These are phyloP conservation scores for Dromius quadrimaculatus DNA, from an alignment of 2,888 invertebrate species.

Conservation along the genomic window DNA sequence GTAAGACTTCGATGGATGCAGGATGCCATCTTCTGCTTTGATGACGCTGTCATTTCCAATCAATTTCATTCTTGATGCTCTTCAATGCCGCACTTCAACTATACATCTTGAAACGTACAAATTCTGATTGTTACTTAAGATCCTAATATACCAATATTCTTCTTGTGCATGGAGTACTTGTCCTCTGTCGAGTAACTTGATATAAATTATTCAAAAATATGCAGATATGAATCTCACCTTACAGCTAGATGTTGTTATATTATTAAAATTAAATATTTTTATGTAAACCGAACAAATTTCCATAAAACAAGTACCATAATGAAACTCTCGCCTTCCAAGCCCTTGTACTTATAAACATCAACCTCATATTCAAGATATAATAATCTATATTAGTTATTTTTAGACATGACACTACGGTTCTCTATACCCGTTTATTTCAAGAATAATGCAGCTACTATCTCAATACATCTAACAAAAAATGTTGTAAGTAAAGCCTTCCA, in stretches of 20 bases:
- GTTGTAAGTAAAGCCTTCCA: slow-evolving; percentile 14
- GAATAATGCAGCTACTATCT: slow-evolving; percentile 5
- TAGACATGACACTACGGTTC: slow-evolving; percentile 3
- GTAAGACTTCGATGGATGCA: not conserved
- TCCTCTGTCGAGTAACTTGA: too few species aligned
- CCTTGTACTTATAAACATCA: slow-evolving; percentile 29
- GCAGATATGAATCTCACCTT: slow-evolving; percentile 19
- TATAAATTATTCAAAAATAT: slow-evolving; percentile 34
- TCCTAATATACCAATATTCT: too few species aligned
- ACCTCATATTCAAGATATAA: not conserved
- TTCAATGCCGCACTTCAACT: too few species aligned
- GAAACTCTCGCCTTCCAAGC: not conserved
- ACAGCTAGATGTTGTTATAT: slow-evolving; percentile 24
- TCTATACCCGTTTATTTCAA: slow-evolving; percentile 11
- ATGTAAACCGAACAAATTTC: slow-evolving; percentile 31
- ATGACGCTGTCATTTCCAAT: slow-evolving; percentile 4
- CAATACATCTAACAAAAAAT: slow-evolving; percentile 7
- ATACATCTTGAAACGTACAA: too few species aligned
- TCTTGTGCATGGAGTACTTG: too few species aligned
- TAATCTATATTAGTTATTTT: slow-evolving; percentile 30
- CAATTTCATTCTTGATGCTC: not conserved
- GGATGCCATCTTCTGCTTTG: not conserved
- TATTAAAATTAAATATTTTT: slow-evolving; percentile 37
- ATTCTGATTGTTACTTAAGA: too few species aligned
- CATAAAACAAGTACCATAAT: slow-evolving; percentile 32